A percentile compares a stretch with the other conserved stretches of the same genome.
phyloP scores from a whole-genome alignment of 1,140 invertebrate species.

The Heliothis virescens region DNA sequence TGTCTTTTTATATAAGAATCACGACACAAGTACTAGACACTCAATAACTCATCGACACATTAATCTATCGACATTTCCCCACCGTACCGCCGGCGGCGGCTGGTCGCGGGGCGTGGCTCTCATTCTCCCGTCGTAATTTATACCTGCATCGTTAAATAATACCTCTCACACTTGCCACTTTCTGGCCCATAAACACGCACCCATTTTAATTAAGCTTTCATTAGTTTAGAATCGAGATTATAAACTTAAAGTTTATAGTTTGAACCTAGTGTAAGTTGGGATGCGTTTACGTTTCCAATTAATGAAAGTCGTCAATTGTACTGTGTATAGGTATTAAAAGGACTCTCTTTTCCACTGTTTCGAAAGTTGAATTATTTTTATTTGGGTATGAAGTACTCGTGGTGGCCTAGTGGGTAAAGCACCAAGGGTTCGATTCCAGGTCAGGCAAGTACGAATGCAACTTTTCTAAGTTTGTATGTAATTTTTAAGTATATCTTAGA shows the following conservation, averaged over 20 bases:
- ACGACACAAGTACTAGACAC: too few relatives aligned
- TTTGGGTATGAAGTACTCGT: too few relatives aligned
- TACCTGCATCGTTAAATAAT: conserved; percentile 79
- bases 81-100: conserved; percentile 64
- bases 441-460: too few relatives aligned
- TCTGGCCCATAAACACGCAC: conserved; percentile 65
- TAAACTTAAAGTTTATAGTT: conserved; percentile 20
- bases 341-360: too few relatives aligned
- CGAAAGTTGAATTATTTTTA: too few relatives aligned
- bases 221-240: conserved; percentile 25
- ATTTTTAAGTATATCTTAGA: too few relatives aligned
- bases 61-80: conserved; percentile 45
- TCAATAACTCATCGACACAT: conserved; percentile 15
- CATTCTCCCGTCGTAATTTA: conserved; percentile 81
- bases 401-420: too few relatives aligned
- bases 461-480: too few relatives aligned
- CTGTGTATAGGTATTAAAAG: too few relatives aligned
- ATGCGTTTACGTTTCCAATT: neutral
- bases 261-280: neutral
- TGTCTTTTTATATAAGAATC: too few relatives aligned
- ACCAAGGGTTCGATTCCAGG: too few relatives aligned
- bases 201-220: conserved; percentile 47
- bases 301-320: too few relatives aligned
- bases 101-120: conserved; percentile 68
- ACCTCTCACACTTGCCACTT: conserved; percentile 68